Conservation (phyloP, 2,797 vertebrate genomes). For the Babyrousa celebensis region DNA sequence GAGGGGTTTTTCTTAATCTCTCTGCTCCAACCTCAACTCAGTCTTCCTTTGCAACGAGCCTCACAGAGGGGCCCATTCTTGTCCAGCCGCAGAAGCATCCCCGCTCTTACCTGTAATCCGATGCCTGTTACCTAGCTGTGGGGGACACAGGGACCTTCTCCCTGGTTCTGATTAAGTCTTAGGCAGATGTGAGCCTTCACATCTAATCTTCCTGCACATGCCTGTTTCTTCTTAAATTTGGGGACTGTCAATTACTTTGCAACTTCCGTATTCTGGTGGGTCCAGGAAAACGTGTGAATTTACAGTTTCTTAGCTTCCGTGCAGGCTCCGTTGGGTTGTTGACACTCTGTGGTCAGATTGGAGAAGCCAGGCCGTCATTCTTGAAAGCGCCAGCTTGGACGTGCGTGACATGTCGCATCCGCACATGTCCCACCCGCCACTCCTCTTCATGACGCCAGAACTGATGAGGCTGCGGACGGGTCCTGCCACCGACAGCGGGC, state of each 20-base stretch:
- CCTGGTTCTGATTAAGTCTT: neutral
- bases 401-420: neutral
- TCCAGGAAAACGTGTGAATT: no score
- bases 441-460: rapidly evolving
- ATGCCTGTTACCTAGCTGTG: rapidly evolving
- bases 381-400: neutral
- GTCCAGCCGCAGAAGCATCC: neutral
- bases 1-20: neutral
- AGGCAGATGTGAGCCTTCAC: no score
- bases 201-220: rapidly evolving
- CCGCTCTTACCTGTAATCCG: rapidly evolving
- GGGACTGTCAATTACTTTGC: neutral
- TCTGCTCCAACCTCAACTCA: neutral
- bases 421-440: rapidly evolving
- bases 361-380: no score
- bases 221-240: neutral
- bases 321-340: rapidly evolving
- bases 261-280: no score
- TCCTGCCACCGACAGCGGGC: neutral
- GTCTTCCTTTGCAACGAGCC: no score
- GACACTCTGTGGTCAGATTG: neutral
- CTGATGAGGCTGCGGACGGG: neutral
- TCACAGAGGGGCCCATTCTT: neutral
- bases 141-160: neutral
- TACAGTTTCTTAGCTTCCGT: neutral